phyloP scores from a whole-genome alignment of 2,888 invertebrate species.

The Cephus nigrinus region DNA sequence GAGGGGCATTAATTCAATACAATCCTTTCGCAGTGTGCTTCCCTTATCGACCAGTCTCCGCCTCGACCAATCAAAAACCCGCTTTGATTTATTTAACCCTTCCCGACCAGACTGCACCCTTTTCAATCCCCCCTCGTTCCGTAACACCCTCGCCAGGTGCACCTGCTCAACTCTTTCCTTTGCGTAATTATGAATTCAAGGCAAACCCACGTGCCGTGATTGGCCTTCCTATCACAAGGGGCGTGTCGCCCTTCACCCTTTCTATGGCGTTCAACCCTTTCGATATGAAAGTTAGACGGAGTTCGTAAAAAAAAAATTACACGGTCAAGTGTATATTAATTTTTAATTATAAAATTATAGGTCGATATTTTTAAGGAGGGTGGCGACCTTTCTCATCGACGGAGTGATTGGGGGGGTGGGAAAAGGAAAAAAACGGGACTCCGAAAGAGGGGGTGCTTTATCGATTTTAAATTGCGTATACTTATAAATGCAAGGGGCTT shows the following conservation, averaged over 20 bases:
- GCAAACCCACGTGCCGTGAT: conserved; percentile 45
- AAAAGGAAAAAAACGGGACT: too few species aligned
- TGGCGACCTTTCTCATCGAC: too few species aligned
- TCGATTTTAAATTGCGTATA: too few species aligned
- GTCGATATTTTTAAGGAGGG: too few species aligned
- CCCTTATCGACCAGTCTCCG: neutral
- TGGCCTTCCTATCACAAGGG: conserved; percentile 44
- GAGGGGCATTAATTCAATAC: conserved; percentile 23
- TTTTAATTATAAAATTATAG: too few species aligned
- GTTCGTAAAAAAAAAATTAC: too few species aligned
- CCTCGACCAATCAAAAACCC: conserved; percentile 48
- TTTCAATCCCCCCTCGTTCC: conserved; percentile 9
- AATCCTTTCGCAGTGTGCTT: conserved; percentile 24
- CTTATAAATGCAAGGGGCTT: too few species aligned
- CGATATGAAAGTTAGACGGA: neutral
- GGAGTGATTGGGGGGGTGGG: too few species aligned
- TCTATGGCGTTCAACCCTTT: conserved; percentile 43
- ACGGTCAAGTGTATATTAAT: too few species aligned
- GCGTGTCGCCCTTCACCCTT: conserved; percentile 41
- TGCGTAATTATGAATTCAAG: conserved; percentile 53
- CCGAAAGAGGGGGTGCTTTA: too few species aligned
- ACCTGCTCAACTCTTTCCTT: conserved; percentile 47
- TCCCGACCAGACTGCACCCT: conserved; percentile 27
- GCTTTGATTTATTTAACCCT: conserved; percentile 57
- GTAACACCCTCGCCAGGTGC: conserved; percentile 23